Evolutionary conservation across 2,113 vertebrate species (phyloP).

Genomic region (Vulpes lagopus): DNA sequence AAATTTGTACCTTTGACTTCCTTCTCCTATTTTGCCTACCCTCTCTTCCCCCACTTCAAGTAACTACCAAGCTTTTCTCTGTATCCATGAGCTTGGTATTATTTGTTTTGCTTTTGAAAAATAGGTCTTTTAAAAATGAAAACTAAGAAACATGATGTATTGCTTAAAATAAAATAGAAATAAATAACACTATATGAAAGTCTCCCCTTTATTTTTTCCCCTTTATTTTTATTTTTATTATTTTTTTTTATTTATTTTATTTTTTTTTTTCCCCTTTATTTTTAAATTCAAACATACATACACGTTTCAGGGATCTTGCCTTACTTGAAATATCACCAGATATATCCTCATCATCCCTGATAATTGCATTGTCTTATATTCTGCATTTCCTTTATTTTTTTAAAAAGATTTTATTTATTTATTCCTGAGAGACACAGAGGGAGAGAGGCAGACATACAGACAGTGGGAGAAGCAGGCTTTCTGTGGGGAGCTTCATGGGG

Average conservation of each 20-base stretch:
- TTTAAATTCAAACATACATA: neutral
- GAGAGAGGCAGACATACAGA: too few species aligned
- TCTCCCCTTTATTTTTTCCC: neutral
- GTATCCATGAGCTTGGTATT: neutral
- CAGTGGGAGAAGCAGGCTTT: too few species aligned
- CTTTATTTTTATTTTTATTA: slow-evolving; percentile 30
- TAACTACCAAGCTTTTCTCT: neutral
- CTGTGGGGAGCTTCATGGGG: too few species aligned
- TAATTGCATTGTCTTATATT: neutral
- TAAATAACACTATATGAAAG: neutral
- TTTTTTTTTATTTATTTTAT: too few species aligned
- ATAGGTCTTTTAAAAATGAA: neutral
- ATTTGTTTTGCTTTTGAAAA: neutral
- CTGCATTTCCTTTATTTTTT: neutral
- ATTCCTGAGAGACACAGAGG: too few species aligned
- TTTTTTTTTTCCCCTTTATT: slow-evolving; percentile 22
- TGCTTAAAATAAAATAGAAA: slow-evolving; percentile 27
- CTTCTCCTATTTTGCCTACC: neutral
- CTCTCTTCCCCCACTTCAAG: neutral
- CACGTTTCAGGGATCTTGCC: neutral
- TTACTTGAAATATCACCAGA: neutral
- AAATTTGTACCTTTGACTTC: neutral
- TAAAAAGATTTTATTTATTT: too few species aligned
- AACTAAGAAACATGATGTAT: neutral
- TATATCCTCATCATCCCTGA: neutral